These are phyloP conservation scores for Liparis tanakae DNA, from an alignment of 2,797 vertebrate genomes.

Conservation along the genomic window DNA sequence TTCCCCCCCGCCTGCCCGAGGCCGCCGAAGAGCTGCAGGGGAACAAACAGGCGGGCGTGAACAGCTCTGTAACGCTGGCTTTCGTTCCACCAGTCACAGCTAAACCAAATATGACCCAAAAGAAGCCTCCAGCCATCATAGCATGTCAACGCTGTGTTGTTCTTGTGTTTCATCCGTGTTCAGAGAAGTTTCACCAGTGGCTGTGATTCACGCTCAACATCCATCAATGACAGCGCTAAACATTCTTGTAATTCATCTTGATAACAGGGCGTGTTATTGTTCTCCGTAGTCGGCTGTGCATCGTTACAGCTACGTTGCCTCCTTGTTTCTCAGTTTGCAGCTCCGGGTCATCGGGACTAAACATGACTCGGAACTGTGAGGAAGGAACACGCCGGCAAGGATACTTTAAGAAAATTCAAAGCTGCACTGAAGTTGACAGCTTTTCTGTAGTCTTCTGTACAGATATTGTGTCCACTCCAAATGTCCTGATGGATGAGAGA, in stretches of 20 bases:
- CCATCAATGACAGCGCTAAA: not conserved
- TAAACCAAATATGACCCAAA: not conserved
- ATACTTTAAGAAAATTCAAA: not conserved
- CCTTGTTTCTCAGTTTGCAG: not conserved
- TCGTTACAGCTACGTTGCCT: not conserved
- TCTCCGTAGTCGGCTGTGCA: not conserved
- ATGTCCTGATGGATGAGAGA: not conserved
- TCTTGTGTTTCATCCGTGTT: not conserved
- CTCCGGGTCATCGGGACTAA: not conserved
- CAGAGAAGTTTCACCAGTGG: not conserved
- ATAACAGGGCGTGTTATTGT: not conserved
- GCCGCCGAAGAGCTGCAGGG: conserved; percentile 79
- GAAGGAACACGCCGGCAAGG: not conserved
- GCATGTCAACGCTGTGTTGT: not conserved
- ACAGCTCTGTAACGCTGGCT: not conserved
- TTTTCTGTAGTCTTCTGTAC: no score
- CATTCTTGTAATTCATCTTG: not conserved
- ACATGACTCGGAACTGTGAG: not conserved
- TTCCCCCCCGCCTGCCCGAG: conserved; percentile 84
- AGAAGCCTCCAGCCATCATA: not conserved
- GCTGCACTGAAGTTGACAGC: not conserved
- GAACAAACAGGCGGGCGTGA: not conserved
- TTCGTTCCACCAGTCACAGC: not conserved
- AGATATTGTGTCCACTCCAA: not conserved
- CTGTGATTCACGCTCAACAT: not conserved